Percentiles rank a stretch among this genome's conserved stretches.
These are phyloP conservation scores for Mohoua ochrocephala DNA, from an alignment of 2,113 vertebrate species.

Conservation along the genomic window DNA sequence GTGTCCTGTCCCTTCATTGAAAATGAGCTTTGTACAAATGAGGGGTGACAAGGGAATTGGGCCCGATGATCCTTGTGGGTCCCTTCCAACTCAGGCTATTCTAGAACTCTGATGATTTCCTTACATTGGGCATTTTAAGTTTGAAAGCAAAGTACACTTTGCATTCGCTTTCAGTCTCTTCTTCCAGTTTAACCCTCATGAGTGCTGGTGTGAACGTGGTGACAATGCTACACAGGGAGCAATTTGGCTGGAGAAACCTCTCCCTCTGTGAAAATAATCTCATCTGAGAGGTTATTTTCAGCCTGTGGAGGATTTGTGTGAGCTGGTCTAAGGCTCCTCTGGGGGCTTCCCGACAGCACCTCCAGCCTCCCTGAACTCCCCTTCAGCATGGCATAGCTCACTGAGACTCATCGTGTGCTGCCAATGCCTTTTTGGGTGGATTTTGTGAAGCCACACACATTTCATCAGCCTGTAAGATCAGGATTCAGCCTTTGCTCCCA, in stretches of 20 bases:
- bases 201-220: not conserved
- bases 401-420: fast-evolving
- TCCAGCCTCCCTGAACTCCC: not conserved
- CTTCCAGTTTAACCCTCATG: fast-evolving
- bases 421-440: not conserved
- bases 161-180: not conserved
- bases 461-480: not conserved
- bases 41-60: not conserved
- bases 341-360: not conserved
- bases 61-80: not conserved
- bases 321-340: not conserved
- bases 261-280: not conserved
- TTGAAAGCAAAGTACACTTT: not conserved
- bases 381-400: not conserved
- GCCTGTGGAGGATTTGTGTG: not conserved
- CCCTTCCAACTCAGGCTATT: not conserved
- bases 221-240: not conserved
- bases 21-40: not conserved
- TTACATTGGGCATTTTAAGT: not conserved
- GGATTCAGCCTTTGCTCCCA: not conserved
- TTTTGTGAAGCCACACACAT: not conserved
- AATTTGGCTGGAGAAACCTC: not conserved
- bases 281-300: not conserved
- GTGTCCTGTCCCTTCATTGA: not conserved
- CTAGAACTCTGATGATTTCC: not conserved